phyloP scores from a whole-genome alignment of 2,888 invertebrate species.

The Amphipyra tragopoginis region DNA sequence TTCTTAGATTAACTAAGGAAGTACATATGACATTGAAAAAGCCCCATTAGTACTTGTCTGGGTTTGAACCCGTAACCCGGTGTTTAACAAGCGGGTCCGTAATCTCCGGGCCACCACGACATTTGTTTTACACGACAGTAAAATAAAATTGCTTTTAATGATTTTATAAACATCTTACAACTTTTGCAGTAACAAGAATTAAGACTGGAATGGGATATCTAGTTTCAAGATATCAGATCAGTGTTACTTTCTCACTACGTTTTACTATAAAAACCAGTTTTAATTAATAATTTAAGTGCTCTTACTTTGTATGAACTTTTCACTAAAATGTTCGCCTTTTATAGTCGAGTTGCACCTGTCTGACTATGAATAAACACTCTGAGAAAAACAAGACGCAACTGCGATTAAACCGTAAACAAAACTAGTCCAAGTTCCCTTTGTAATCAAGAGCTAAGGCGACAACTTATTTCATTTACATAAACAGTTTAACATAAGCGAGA shows the following conservation, averaged over 20 bases:
- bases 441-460: constrained; percentile 83
- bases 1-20: no score
- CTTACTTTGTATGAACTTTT: constrained; percentile 52
- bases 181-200: background rate
- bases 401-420: constrained; percentile 81
- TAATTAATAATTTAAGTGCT: constrained; percentile 43
- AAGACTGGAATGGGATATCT: background rate
- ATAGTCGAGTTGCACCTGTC: constrained; percentile 67
- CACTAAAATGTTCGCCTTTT: constrained; percentile 63
- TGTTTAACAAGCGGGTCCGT: no score
- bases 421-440: constrained; percentile 81
- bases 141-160: no score
- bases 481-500: constrained; percentile 79
- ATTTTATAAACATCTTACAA: no score
- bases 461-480: constrained; percentile 85
- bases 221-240: constrained; percentile 14
- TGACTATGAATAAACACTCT: constrained; percentile 65
- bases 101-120: no score
- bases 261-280: constrained; percentile 14
- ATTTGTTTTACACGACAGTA: no score
- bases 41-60: no score
- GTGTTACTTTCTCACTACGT: constrained; percentile 1
- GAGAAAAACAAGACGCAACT: constrained; percentile 72
- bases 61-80: no score
- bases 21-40: no score